Percentiles rank a stretch among this genome's conserved stretches.
Evolutionary conservation across 2,113 vertebrate genomes (phyloP).

Genomic region (Platichthys flesus): DNA sequence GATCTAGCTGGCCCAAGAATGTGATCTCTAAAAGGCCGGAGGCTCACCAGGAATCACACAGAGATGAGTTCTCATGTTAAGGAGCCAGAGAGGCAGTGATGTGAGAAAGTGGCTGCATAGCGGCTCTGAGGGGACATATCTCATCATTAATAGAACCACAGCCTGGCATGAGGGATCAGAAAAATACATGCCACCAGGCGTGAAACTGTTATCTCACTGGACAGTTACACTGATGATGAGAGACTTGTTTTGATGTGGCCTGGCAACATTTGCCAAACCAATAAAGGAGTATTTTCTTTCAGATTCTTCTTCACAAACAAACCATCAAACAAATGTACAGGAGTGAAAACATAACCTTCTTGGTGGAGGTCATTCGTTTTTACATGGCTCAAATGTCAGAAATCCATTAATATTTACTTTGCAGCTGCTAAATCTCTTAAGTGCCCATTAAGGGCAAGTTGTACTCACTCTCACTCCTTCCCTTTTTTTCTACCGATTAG

Average conservation of each 20-base stretch:
- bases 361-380: not conserved
- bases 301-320: no score
- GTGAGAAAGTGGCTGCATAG: constrained; percentile 63
- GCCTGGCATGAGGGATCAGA: constrained; percentile 40
- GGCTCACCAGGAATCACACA: constrained; percentile 68
- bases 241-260: constrained; percentile 23
- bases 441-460: not conserved
- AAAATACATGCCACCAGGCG: constrained; percentile 24
- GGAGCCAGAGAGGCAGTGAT: constrained; percentile 51
- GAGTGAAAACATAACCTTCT: not conserved
- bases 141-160: constrained; percentile 49
- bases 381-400: not conserved
- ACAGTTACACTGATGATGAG: constrained; percentile 22
- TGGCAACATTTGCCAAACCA: not conserved
- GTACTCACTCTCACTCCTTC: constrained; percentile 3
- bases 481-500: constrained; percentile 34
- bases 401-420: not conserved
- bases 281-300: not conserved
- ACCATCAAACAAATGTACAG: no score
- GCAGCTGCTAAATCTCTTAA: not conserved
- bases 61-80: constrained; percentile 66
- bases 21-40: constrained; percentile 68
- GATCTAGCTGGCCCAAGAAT: constrained; percentile 74
- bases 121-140: constrained; percentile 20
- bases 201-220: constrained; percentile 31